Conservation (phyloP, 2,797 vertebrate species). For the Neosilurus mollespiculum region DNA sequence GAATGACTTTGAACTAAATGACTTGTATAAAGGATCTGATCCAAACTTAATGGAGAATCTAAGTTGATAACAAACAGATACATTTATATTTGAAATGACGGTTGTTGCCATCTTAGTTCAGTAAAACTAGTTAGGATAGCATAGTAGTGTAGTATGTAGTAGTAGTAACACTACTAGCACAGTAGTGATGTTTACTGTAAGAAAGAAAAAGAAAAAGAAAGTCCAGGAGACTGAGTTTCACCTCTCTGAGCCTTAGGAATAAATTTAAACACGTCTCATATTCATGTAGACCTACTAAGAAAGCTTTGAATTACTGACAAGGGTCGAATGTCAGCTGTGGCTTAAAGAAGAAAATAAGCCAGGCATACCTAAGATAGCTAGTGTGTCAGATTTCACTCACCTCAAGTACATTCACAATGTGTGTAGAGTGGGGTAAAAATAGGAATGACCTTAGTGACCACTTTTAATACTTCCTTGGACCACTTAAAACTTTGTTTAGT, state of each 20-base stretch:
- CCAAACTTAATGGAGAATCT: background rate
- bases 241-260: background rate
- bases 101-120: background rate
- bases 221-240: background rate
- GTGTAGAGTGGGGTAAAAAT: conserved; percentile 24
- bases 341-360: conserved; percentile 58
- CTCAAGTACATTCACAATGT: conserved; percentile 10
- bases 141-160: too few species aligned
- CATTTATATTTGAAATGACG: background rate
- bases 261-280: conserved; percentile 17
- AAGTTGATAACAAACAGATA: background rate
- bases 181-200: background rate
- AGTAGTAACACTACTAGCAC: background rate
- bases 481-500: background rate
- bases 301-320: conserved; percentile 43
- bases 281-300: conserved; percentile 16
- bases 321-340: conserved; percentile 63
- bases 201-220: background rate
- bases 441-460: conserved; percentile 22
- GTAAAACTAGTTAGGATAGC: background rate
- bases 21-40: background rate
- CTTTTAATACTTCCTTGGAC: conserved; percentile 5
- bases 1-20: background rate
- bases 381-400: conserved; percentile 52
- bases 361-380: conserved; percentile 29